Conservation (phyloP, 2,888 invertebrate genomes). For the Drosophila formosana region DNA sequence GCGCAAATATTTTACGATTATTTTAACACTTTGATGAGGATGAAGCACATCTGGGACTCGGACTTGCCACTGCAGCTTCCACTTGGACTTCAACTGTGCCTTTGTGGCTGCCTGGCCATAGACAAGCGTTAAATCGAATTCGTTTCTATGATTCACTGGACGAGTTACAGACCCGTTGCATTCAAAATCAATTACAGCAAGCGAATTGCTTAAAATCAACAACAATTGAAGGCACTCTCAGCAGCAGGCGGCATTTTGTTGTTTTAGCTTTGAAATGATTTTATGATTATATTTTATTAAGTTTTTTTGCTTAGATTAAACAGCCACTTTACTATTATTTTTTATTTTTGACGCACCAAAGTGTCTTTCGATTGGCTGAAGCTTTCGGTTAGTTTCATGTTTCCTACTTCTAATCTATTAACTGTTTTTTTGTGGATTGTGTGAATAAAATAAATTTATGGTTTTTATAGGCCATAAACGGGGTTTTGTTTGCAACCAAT, state of each 20-base stretch:
- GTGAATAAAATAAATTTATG: constrained; percentile 63
- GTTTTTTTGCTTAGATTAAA: constrained; percentile 45
- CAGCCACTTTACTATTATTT: not conserved
- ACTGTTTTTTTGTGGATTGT: not conserved
- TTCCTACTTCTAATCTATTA: not conserved
- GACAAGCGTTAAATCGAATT: constrained; percentile 83
- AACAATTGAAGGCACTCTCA: not conserved
- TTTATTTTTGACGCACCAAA: not conserved
- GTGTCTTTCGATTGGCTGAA: not conserved
- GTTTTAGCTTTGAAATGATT: constrained; percentile 50
- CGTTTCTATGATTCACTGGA: constrained; percentile 68
- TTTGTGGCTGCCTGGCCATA: constrained; percentile 55
- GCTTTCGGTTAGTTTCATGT: not conserved
- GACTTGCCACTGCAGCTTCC: constrained; percentile 11
- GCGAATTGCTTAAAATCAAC: constrained; percentile 22
- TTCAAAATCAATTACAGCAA: constrained; percentile 58
- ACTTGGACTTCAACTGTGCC: not conserved
- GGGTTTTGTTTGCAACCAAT: constrained; percentile 15
- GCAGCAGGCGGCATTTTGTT: not conserved
- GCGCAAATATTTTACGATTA: constrained; percentile 67
- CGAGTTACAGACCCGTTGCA: constrained; percentile 59
- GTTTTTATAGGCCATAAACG: constrained; percentile 60
- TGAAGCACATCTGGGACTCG: constrained; percentile 18
- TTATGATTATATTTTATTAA: constrained; percentile 30
- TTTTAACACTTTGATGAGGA: constrained; percentile 66